Percentiles rank a stretch among this genome's conserved stretches.
Evolutionary conservation across 2,797 vertebrate species (phyloP).

Genomic region (Peromyscus aztecus): DNA sequence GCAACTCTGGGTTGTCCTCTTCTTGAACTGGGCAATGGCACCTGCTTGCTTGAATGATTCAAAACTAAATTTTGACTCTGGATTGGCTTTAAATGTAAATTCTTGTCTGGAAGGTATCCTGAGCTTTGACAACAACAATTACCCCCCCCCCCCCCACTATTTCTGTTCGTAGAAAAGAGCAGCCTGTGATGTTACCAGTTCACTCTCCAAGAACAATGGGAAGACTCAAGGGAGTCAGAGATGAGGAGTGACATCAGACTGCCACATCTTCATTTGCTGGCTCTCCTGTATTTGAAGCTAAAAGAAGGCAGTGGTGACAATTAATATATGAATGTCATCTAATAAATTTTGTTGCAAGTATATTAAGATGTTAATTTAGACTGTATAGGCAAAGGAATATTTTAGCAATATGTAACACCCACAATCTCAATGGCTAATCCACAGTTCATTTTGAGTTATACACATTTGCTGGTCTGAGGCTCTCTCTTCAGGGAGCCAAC

Average conservation of each 20-base stretch:
- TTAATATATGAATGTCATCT: not conserved
- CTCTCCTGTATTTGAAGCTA: not conserved
- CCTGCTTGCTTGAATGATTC: not conserved
- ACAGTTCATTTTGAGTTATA: not conserved
- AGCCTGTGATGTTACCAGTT: conserved; percentile 30
- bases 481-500: not conserved
- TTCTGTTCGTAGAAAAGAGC: conserved; percentile 31
- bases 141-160: not conserved
- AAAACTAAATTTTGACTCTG: conserved; percentile 56
- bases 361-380: conserved; percentile 31
- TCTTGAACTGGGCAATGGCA: conserved; percentile 5
- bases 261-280: not conserved
- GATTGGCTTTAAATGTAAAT: conserved; percentile 4
- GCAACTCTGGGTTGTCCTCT: not conserved
- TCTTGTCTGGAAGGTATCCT: conserved; percentile 55
- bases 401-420: not conserved
- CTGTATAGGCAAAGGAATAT: not conserved
- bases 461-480: not conserved
- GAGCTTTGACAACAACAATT: not conserved
- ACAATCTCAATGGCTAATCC: not conserved
- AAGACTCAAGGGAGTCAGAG: not conserved
- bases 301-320: not conserved
- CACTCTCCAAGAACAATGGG: not conserved
- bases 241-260: not conserved
- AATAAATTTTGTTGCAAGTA: not conserved